phyloP scores from a whole-genome alignment of 2,113 vertebrate species.

The Paradoxurus hermaphroditus region DNA sequence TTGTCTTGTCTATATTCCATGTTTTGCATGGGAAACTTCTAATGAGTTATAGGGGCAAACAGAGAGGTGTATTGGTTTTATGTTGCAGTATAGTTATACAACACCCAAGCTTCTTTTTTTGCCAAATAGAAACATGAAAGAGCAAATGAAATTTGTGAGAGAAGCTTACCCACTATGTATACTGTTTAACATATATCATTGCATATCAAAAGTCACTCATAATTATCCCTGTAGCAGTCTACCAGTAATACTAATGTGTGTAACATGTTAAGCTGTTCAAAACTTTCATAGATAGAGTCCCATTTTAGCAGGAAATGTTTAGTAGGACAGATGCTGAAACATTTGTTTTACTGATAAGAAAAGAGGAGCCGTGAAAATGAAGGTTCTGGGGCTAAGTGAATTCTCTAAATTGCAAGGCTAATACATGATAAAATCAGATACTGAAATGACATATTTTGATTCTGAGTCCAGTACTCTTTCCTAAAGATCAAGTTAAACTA shows the following conservation, averaged over 20 bases:
- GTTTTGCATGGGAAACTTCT: background rate
- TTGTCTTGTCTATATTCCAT: background rate
- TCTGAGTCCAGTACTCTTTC: background rate
- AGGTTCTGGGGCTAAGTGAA: background rate
- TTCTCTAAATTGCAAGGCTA: background rate
- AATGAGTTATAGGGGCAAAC: background rate
- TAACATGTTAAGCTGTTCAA: background rate
- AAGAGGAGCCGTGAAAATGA: background rate
- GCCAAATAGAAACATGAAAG: background rate
- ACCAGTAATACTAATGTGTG: background rate
- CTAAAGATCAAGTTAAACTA: background rate
- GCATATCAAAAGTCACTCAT: background rate
- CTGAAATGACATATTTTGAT: background rate
- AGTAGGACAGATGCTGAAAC: background rate
- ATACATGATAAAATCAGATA: background rate
- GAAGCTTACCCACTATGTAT: background rate
- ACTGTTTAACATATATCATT: background rate
- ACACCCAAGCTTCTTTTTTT: background rate
- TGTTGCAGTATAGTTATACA: background rate
- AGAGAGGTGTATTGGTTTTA: background rate
- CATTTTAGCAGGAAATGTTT: slow-evolving; percentile 23
- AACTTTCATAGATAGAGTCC: background rate
- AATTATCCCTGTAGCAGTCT: background rate
- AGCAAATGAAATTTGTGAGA: background rate
- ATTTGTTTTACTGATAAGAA: background rate